A percentile compares a stretch with the other conserved stretches of the same genome.
Conservation (phyloP, 2,797 vertebrate species). For the Oreochromis mossambicus region DNA sequence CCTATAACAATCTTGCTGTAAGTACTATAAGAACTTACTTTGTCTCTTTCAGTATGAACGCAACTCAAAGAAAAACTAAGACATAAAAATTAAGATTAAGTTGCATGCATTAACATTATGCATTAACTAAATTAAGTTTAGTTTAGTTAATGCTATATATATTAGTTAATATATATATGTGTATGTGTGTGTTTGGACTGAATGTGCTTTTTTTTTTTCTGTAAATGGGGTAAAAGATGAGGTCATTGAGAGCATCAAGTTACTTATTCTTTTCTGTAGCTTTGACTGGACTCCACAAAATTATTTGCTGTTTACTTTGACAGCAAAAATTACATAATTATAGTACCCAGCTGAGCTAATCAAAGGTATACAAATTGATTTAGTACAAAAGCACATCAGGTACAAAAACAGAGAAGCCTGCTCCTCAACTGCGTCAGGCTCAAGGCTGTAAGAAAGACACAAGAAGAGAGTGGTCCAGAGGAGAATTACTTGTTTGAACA, state of each 20-base stretch:
- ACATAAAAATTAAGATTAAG: background rate
- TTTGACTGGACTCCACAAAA: background rate
- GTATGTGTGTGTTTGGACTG: background rate
- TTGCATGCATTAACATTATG: background rate
- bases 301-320: background rate
- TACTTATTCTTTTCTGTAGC: background rate
- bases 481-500: conserved; percentile 23
- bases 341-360: background rate
- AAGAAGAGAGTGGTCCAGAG: conserved; percentile 11
- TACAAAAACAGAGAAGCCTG: background rate
- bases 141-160: background rate
- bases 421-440: background rate
- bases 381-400: background rate
- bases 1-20: background rate
- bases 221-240: background rate
- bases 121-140: background rate
- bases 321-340: background rate
- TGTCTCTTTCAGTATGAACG: background rate
- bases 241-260: background rate
- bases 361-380: background rate
- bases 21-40: background rate
- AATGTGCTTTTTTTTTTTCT: background rate
- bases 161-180: background rate
- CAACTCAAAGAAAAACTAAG: background rate
- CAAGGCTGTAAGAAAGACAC: conserved; percentile 11